Conservation (phyloP, 2,888 invertebrate genomes). For the Petrolisthes cinctipes region DNA sequence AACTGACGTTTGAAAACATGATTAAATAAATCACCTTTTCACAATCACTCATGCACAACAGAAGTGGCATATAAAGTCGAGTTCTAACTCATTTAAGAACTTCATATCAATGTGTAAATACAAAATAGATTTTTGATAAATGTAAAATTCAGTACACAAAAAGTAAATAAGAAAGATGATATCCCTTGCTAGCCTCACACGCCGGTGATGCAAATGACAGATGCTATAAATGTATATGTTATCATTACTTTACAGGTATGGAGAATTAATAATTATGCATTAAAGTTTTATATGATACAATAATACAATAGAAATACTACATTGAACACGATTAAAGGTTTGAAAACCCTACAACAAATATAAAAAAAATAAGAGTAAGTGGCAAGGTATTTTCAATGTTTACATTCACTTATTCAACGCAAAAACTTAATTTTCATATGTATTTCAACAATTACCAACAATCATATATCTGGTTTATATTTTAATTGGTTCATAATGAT, state of each 20-base stretch:
- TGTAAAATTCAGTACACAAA: neutral
- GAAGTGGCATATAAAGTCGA: too few relatives aligned
- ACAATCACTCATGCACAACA: too few relatives aligned
- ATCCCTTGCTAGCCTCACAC: conserved; percentile 16
- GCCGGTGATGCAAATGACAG: conserved; percentile 14
- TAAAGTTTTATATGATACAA: neutral
- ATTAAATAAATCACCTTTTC: too few relatives aligned
- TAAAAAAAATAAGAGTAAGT: neutral
- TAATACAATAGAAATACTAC: neutral
- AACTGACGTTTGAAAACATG: too few relatives aligned
- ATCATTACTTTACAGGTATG: neutral
- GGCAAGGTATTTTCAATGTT: neutral
- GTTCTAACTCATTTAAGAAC: too few relatives aligned
- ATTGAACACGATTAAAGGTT: neutral
- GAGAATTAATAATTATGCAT: neutral
- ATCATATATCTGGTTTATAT: too few relatives aligned
- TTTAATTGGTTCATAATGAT: neutral
- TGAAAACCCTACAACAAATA: neutral
- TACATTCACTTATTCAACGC: too few relatives aligned
- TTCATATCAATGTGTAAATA: too few relatives aligned
- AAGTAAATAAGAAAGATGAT: neutral
- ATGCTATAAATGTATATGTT: conserved; percentile 9
- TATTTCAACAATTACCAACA: too few relatives aligned
- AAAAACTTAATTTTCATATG: too few relatives aligned
- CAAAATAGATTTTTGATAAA: too few relatives aligned